Evolutionary conservation across 2,888 invertebrate genomes (phyloP).

Genomic region (Brachyptera putata): DNA sequence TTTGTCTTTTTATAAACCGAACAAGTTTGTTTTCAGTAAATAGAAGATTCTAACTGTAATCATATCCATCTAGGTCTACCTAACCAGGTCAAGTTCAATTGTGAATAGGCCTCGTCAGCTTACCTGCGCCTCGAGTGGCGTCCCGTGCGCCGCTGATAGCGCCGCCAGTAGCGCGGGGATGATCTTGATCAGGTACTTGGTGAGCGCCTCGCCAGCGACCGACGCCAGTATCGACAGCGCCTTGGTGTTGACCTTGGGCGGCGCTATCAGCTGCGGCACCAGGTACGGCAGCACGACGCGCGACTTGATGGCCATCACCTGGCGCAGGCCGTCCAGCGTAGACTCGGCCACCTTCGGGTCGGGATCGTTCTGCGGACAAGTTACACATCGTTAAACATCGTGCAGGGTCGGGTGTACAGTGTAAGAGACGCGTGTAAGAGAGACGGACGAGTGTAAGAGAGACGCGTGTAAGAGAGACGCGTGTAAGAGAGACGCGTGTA

Average conservation of each 20-base stretch:
- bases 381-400: too few species aligned
- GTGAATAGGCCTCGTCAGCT: too few species aligned
- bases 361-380: slow-evolving; percentile 58
- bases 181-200: slow-evolving; percentile 85
- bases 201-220: slow-evolving; percentile 90
- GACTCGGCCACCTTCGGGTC: slow-evolving; percentile 79
- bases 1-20: too few species aligned
- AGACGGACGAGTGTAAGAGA: too few species aligned
- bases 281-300: slow-evolving; percentile 93
- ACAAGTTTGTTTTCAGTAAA: too few species aligned
- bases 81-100: too few species aligned
- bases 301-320: slow-evolving; percentile 96
- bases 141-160: slow-evolving; percentile 64
- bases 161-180: slow-evolving; percentile 83
- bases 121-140: slow-evolving; percentile 53
- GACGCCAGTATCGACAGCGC: slow-evolving; percentile 91
- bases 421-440: too few species aligned
- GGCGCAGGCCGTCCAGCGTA: slow-evolving; percentile 90
- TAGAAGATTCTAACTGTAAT: too few species aligned
- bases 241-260: slow-evolving; percentile 81
- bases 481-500: too few species aligned
- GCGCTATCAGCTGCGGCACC: slow-evolving; percentile 86
- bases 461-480: too few species aligned
- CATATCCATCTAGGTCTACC: too few species aligned
- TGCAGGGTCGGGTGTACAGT: too few species aligned